Evolutionary conservation across 2,113 vertebrate species (phyloP), one percentile per base, ranked within the genome.

Genomic region (Asarcornis scutulata): DNA sequence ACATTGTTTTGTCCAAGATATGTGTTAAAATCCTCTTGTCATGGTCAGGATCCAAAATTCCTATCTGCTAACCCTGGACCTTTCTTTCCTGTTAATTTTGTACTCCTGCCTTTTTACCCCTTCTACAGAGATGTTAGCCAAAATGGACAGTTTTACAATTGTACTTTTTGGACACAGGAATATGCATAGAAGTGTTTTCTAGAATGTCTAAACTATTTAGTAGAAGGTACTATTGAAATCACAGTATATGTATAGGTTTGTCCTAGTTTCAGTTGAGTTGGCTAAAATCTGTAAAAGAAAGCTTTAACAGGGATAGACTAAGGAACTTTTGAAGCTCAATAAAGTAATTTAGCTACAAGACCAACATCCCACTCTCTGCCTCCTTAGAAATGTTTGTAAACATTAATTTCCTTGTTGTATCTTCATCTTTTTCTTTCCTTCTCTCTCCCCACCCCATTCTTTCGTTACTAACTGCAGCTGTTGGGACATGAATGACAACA

Each of bases 401-500:
- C 36, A 74, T 66, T 34, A 56, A 68, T 16, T 40, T 63, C 15
- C 11, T 13, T 34, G 5, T 20, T 55, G 0, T 44, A 6, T 46
- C 23, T 81, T 58, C 48, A 22, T 71, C 18, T 58, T 91, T 84
- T 14, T 74, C 31, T 85, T 22, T 68, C 50, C n/a, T 18, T 64
- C 60, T 89, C 27, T 92, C 71, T 72, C 11, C 60, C 77, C 26
- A 77, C 4, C 66, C 63, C 8, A 3, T 27, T 69, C 34, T 38
- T 62, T 66, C 68, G 63, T 71, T 22, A 22, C 50, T 0, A 1
- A 0, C 73, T 59, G 66, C 94, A 99, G 99, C 92, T 99, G 99
- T 97, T 99, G 99, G 99, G 99, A 99, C 87, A 99, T 99, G 93
- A 99, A 99, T 92, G 99, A 99, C 94, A 98, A 99, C 97, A 99